phyloP scores from a whole-genome alignment of 2,113 vertebrate genomes.

The Arothron firmamentum region DNA sequence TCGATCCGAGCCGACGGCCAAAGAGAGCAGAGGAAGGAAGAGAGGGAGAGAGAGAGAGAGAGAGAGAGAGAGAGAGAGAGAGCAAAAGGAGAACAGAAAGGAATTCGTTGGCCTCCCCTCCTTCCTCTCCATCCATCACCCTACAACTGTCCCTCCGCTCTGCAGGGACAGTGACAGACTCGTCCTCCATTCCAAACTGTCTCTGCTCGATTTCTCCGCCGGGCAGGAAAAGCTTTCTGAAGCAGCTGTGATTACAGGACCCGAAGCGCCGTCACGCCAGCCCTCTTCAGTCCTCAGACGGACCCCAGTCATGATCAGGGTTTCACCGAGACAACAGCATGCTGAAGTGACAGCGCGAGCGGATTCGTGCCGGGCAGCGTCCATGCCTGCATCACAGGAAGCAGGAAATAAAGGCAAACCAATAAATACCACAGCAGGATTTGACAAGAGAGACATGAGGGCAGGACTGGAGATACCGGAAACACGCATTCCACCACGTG shows the following conservation, averaged over 20 bases:
- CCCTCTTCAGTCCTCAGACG: no score
- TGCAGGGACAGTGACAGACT: slow-evolving; percentile 49
- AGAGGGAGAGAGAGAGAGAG: neutral
- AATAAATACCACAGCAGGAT: slow-evolving; percentile 77
- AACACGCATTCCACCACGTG: slow-evolving; percentile 55
- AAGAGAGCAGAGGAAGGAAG: neutral
- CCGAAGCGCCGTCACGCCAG: no score
- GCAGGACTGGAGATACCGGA: slow-evolving; percentile 63
- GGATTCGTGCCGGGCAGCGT: no score
- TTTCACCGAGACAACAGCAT: no score
- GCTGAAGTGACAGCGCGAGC: no score
- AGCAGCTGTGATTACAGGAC: no score
- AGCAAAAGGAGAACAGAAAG: neutral
- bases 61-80: neutral
- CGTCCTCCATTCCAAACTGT: slow-evolving; percentile 38
- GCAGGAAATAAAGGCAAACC: slow-evolving; percentile 44
- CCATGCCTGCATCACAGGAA: neutral
- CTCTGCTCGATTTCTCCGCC: slow-evolving; percentile 13
- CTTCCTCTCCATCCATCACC: slow-evolving; percentile 42
- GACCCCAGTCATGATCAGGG: no score
- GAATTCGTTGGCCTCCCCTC: slow-evolving; percentile 15
- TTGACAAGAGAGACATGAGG: slow-evolving; percentile 70
- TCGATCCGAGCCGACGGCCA: no score
- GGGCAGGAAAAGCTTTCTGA: neutral
- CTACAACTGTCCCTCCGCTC: slow-evolving; percentile 25